Evolutionary conservation across 2,888 invertebrate genomes (phyloP), one percentile per base, ranked within the genome.

Genomic region (Eledone cirrhosa): DNA sequence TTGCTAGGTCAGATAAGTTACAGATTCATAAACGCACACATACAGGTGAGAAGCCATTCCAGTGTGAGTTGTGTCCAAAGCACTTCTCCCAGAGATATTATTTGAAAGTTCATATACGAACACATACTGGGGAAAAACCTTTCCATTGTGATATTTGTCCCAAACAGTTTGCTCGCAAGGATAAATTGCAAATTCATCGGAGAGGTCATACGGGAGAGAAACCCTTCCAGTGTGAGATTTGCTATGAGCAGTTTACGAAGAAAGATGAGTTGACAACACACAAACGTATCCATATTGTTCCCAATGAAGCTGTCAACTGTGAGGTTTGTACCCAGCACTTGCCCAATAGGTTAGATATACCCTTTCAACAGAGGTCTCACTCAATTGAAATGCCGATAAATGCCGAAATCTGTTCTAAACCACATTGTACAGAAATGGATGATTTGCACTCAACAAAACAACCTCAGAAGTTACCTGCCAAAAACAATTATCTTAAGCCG

Each of bases 111-210:
- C 83, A 83, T 77, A 77, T 80, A 8, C 79, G 78, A n/a, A 79
- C 79, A n/a, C 83, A 82, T 76, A 80, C 76, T 22, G 74, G 79
- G 22, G 77, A 80, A 29, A 82, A 83, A 67, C 63, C 80, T 19
- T 83, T 82, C 80, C 81, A 81, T 16, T 83, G 83, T 81, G 81
- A 78, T 3, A 78, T 82, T n/a, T 83, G 83, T 79, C 80, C 80
- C 48, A 80, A 81, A 48, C 78, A 81, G 1, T 83, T 81, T 63
- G 65, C 80, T 29, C 82, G 82, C 33, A 76, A 80, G 41, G 78
- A 77, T 48, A 80, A 82, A 53, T 82, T 81, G 81, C 81, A 83
- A 41, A 77, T 80, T 19, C 83, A 83, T 69, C 80, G 80, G 63
- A 81, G 82, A 65, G 77, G 78, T 48, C 83, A 83, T 77, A 77